Evolutionary conservation across 92 coral and sea anemone genomes (phyloP), one percentile per base, ranked within the genome.

Genomic region (Epizoanthus ramosus): DNA sequence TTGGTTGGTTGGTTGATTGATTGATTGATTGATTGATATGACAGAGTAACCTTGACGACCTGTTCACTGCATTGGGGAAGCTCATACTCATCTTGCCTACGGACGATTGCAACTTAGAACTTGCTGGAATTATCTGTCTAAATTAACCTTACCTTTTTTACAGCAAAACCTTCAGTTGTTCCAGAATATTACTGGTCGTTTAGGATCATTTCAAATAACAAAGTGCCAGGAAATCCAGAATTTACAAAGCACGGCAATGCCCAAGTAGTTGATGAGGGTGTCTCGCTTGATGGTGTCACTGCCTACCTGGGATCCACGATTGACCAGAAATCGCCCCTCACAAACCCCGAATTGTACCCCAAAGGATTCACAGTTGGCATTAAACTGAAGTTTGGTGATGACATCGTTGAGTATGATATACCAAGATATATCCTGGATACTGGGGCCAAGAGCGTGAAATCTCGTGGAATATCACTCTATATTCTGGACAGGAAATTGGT

Each of bases 141-240:
- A 19, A 3, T 52, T 8, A 24, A 22, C 31, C 19, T 57, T 24
- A 9, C 60, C 50, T 37, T 54, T 22, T 25, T 35, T 75, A 21
- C 80, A 95, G 98, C 83, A 19, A 85, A 89, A 66, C 98, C 98
- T 8, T 64, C 91, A 19, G 79, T 92, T 18, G 70, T 86, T 43
- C 98, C 99, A 4, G 86, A 79, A 70, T 88, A 84, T 61, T 92
- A 87, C 92, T 92, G 97, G 95, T 94, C 98, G 17, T 97, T 97
- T 83, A 85, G 87, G 56, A 85, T 89, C 22, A 80, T 94, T 24
- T 70, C 81, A 61, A 84, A 90, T 47, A 90, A 95, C 18, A 73
- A 80, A 47, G 85, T 97, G 47, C 92, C 76, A 8, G 99, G 99
- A 22, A 84, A 84, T 28, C 90, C 93, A 13, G 76, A 85, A 28